A percentile compares a stretch with the other conserved stretches of the same genome.
These are phyloP conservation scores for Tragelaphus strepsiceros DNA, from an alignment of 2,113 vertebrate genomes.

Conservation along the genomic window DNA sequence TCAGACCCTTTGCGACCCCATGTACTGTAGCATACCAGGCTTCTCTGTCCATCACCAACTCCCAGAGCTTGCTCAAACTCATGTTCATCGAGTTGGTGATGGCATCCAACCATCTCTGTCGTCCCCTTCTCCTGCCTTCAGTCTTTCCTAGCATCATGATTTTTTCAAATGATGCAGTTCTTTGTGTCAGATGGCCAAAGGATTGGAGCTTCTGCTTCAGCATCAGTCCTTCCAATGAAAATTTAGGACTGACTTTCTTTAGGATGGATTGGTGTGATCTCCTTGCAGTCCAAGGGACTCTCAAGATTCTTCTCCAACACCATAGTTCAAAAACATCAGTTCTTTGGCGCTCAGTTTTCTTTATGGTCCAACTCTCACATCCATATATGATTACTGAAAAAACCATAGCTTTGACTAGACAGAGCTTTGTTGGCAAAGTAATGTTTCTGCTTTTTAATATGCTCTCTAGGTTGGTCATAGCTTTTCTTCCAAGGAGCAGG, in stretches of 20 bases:
- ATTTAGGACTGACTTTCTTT: not conserved
- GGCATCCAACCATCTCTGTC: not conserved
- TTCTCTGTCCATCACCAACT: not conserved
- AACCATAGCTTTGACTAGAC: not conserved
- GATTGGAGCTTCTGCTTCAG: not conserved
- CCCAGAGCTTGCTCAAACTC: not conserved
- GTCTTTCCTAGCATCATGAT: not conserved
- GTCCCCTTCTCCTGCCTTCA: not conserved
- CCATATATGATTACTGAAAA: not conserved
- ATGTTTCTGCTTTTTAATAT: not conserved
- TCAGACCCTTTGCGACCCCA: not conserved
- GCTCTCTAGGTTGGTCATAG: not conserved
- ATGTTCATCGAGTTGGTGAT: not conserved
- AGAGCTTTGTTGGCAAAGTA: not conserved
- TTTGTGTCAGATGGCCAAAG: not conserved
- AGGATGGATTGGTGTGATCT: not conserved
- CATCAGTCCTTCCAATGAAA: not conserved
- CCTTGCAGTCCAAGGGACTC: not conserved
- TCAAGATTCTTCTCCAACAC: not conserved
- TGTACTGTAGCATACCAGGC: not conserved
- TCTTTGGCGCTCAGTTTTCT: not conserved
- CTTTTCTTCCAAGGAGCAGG: not conserved
- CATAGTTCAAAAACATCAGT: not conserved
- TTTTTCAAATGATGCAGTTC: not conserved
- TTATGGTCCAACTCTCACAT: not conserved